Base-by-base conservation (phyloP, 1,140 invertebrate species). In the Brachionus manjavacas region DNA sequence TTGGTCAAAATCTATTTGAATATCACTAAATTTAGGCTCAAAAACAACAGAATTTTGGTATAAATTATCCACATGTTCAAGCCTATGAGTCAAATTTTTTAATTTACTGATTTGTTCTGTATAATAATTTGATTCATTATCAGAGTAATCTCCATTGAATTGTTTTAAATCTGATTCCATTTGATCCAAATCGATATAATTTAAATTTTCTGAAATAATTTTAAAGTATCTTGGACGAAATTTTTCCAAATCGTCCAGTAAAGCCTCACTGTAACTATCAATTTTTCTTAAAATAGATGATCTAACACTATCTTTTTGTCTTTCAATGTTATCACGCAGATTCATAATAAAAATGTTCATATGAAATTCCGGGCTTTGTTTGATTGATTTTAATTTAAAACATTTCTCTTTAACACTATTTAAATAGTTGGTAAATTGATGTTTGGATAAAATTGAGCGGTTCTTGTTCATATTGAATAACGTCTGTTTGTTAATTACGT, bases 361-460 rank as follows among this genome's bases (percentile, higher is more conserved):
- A 72, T 72, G 68, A 72, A 39, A 72, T 16, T 72, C 28, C 6
- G 68, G 68, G 2, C 35, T 72, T 72, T 72, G 68, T 72, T 72
- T 72, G 12, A 72, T 39, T 39, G 68, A 72, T 72, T 72, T 72
- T 14, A 72, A 72, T n/a, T 39, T 14, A 39, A 35, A 39, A 2
- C 8, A 72, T 39, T 72, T 72, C 35, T 72, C 28, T 72, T 72
- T 72, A 8, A 39, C 1, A 6, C 2, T 12, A 3, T 39, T 39
- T n/a, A 72, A 4, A 16, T 39, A 16, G n/a, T 35, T n/a, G 8
- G 6, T 16, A 20, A 39, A 72, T 14, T 72, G 31, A 6, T 9
- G 16, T 72, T 72, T 72, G n/a, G 35, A 35, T n/a, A 72, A 72
- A 20, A 35, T 72, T 39, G 68, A 72, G 6, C 68, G 68, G 39